Evolutionary conservation across 2,797 vertebrate species (phyloP).

Genomic region (Sebastes hubbsi): DNA sequence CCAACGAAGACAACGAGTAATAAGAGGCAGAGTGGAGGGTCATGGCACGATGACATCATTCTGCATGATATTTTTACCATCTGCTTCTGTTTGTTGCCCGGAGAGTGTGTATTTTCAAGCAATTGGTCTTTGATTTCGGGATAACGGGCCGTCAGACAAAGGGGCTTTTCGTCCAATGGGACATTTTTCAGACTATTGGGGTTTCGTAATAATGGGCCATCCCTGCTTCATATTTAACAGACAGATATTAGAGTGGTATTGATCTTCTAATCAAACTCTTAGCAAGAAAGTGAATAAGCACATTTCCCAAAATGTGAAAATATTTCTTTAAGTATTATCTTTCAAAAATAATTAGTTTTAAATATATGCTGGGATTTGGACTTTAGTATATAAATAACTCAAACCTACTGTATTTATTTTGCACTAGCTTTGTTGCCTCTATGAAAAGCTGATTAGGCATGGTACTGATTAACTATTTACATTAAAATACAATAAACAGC

Average conservation of each 20-base stretch:
- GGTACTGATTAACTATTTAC: not conserved
- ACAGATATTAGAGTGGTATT: not conserved
- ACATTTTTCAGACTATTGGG: too few relatives aligned
- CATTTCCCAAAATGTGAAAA: too few relatives aligned
- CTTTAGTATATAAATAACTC: not conserved
- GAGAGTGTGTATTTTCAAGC: too few relatives aligned
- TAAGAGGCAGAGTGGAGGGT: not conserved
- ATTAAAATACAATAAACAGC: not conserved
- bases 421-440: not conserved
- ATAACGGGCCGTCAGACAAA: too few relatives aligned
- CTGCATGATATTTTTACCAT: too few relatives aligned
- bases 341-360: not conserved
- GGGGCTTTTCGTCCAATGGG: rapidly evolving
- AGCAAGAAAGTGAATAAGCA: too few relatives aligned
- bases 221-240: not conserved
- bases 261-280: not conserved
- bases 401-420: not conserved
- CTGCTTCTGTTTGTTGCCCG: too few relatives aligned
- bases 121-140: too few relatives aligned
- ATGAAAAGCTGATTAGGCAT: not conserved
- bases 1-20: not conserved
- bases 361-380: not conserved
- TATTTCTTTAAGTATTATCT: not conserved
- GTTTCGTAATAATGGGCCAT: too few relatives aligned
- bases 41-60: too few relatives aligned